Evolutionary conservation across 2,888 invertebrate species (phyloP).

Genomic region (Dryocosmus kuriphilus): DNA sequence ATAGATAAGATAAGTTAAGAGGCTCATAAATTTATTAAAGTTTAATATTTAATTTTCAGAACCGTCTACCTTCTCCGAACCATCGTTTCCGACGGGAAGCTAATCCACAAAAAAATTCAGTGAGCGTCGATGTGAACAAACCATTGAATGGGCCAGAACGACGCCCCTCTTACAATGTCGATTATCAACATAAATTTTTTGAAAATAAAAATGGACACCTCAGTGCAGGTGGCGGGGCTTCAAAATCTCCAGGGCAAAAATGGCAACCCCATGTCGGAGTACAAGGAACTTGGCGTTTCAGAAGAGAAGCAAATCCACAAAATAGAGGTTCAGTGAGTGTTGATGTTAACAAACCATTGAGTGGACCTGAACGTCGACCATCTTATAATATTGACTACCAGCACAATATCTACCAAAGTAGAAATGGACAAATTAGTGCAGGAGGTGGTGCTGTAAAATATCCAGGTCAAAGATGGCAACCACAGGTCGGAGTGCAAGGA

Average conservation of each 20-base stretch:
- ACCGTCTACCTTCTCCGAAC: conserved; percentile 3
- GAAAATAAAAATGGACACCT: conserved; percentile 47
- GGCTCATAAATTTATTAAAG: background rate
- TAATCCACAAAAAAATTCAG: conserved; percentile 3
- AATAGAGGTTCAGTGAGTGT: conserved; percentile 51
- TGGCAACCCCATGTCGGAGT: conserved; percentile 48
- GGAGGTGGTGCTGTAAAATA: conserved; percentile 53
- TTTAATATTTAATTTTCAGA: conserved; percentile 2
- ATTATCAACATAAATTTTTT: conserved; percentile 41
- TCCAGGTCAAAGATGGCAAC: conserved; percentile 54
- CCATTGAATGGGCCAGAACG: conserved; percentile 39
- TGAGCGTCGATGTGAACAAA: background rate
- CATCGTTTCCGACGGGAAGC: conserved; percentile 43
- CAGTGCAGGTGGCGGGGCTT: conserved; percentile 47
- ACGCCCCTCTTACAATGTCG: conserved; percentile 34
- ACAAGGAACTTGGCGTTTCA: too few species aligned
- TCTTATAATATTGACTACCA: conserved; percentile 55
- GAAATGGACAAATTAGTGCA: conserved; percentile 55
- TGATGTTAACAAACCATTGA: conserved; percentile 51
- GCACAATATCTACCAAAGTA: conserved; percentile 56
- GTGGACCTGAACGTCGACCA: conserved; percentile 57
- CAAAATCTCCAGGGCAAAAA: conserved; percentile 50
- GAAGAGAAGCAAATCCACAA: conserved; percentile 51
- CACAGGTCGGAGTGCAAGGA: conserved; percentile 50
- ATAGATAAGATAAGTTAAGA: too few species aligned